Conservation (phyloP, 2,888 invertebrate genomes). For the Caradrina kadenii region DNA sequence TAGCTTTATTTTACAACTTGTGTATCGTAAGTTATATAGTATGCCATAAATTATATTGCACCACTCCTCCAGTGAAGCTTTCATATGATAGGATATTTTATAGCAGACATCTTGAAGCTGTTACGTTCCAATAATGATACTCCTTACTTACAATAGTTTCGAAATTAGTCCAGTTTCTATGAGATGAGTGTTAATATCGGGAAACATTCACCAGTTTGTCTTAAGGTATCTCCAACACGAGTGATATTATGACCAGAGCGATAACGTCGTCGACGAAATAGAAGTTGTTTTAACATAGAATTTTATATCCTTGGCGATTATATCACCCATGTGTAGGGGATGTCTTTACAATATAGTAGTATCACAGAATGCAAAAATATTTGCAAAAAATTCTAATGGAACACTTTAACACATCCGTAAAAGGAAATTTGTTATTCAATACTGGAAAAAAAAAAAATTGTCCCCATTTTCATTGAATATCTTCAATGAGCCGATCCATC, state of each 20-base stretch:
- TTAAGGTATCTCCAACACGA: not conserved
- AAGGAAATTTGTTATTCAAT: constrained; percentile 3
- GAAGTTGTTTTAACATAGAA: no score
- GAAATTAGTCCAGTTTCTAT: not conserved
- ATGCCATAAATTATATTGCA: constrained; percentile 34
- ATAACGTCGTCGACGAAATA: no score
- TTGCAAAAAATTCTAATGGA: not conserved
- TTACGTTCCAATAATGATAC: not conserved
- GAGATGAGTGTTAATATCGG: not conserved
- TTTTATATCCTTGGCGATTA: no score
- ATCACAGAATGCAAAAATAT: not conserved
- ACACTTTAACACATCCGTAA: not conserved
- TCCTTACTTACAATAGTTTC: not conserved
- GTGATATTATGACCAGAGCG: no score
- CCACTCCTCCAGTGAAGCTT: constrained; percentile 20
- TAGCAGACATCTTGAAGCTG: constrained; percentile 9
- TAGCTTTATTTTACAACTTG: constrained; percentile 39
- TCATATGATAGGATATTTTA: constrained; percentile 8
- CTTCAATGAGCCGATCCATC: constrained; percentile 49
- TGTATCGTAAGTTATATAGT: constrained; percentile 17
- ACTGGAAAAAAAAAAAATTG: not conserved
- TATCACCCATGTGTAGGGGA: no score
- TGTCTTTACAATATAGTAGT: not conserved
- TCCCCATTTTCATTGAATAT: constrained; percentile 7
- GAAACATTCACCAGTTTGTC: not conserved